Evolutionary conservation across 2,797 vertebrate genomes (phyloP).

Genomic region (Poecilia picta): DNA sequence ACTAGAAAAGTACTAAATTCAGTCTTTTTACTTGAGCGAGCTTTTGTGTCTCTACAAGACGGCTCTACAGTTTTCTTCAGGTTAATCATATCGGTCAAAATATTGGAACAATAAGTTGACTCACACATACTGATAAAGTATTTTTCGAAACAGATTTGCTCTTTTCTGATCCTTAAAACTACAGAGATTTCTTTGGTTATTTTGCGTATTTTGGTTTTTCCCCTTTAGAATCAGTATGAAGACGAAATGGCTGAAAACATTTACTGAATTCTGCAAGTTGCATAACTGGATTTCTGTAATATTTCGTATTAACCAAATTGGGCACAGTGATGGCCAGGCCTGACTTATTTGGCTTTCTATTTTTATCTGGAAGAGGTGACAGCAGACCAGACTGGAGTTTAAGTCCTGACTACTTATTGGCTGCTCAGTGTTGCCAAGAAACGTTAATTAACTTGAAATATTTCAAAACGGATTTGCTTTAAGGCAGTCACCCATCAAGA

Average conservation of each 20-base stretch:
- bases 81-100: neutral
- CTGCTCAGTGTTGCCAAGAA: constrained; percentile 50
- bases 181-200: neutral
- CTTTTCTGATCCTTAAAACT: neutral
- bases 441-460: constrained; percentile 16
- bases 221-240: neutral
- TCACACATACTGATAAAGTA: neutral
- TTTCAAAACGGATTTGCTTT: constrained; percentile 1
- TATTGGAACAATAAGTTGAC: neutral
- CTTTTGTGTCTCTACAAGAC: neutral
- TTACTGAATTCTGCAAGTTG: neutral
- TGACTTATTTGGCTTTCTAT: neutral
- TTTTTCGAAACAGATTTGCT: too few relatives aligned
- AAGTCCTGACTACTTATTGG: constrained; percentile 36
- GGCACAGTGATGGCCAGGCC: neutral
- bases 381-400: neutral
- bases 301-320: neutral
- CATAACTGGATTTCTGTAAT: neutral
- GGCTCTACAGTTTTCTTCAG: neutral
- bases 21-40: neutral
- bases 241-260: neutral
- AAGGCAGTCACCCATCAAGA: neutral
- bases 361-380: neutral
- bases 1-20: neutral
- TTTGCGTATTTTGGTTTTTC: neutral